Percentiles rank a stretch among this genome's conserved stretches.
These are phyloP conservation scores for Erpornis zantholeuca DNA, from an alignment of 2,113 vertebrate species.

Conservation along the genomic window DNA sequence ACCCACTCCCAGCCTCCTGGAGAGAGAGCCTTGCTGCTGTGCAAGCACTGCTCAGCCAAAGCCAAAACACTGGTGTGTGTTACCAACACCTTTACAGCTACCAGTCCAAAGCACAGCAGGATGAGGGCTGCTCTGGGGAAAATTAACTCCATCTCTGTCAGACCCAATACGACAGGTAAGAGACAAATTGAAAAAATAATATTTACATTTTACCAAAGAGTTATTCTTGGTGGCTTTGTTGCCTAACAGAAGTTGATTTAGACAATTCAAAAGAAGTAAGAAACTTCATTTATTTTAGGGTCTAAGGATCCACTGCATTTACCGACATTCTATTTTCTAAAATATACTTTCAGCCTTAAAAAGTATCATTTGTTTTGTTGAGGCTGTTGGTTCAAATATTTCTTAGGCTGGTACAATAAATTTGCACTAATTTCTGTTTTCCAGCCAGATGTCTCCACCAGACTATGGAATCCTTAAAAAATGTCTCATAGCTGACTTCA, in stretches of 20 bases:
- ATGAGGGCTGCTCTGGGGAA: background rate
- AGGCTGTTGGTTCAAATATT: background rate
- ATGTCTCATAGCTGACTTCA: background rate
- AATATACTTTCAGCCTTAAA: background rate
- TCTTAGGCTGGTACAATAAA: background rate
- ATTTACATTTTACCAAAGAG: background rate
- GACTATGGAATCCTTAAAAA: slow-evolving; percentile 31
- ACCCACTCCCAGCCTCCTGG: background rate
- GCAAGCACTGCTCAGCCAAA: background rate
- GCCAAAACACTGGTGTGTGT: background rate
- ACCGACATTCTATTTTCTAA: background rate
- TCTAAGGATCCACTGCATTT: background rate
- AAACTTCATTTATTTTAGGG: background rate
- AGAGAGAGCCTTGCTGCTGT: background rate
- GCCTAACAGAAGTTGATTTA: background rate
- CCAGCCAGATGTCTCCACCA: slow-evolving; percentile 42
- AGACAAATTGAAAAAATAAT: background rate
- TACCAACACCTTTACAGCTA: background rate
- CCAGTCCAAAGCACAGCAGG: background rate
- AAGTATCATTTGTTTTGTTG: background rate
- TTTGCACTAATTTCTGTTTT: slow-evolving; percentile 24
- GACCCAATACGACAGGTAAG: background rate
- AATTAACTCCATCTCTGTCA: background rate
- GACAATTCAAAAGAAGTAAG: background rate
- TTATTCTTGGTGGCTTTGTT: rapidly evolving